Percentiles rank a stretch among this genome's conserved stretches.
Evolutionary conservation across 2,797 vertebrate species (phyloP).

Genomic region (Platyrinchus mystaceus): DNA sequence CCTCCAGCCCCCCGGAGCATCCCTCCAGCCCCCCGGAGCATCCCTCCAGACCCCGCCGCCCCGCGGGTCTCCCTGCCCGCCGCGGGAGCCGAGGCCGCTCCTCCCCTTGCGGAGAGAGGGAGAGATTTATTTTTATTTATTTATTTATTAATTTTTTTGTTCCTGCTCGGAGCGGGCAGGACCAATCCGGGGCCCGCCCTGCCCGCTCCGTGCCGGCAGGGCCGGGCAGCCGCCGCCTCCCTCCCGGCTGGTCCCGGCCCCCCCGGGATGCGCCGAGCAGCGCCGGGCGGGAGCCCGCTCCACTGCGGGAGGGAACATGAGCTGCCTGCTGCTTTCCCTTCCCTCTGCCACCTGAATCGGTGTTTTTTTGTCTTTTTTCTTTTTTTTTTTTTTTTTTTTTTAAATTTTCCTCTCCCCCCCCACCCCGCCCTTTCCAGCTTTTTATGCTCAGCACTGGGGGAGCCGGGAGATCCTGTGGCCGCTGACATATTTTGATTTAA

Average conservation of each 20-base stretch:
- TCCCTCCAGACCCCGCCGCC: neutral
- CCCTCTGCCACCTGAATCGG: neutral
- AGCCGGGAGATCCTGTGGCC: neutral
- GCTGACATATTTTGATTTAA: constrained; percentile 19
- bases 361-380: too few species aligned
- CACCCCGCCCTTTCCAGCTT: neutral
- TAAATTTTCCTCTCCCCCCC: too few species aligned
- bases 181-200: constrained; percentile 60
- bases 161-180: neutral
- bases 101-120: constrained; percentile 70
- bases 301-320: neutral
- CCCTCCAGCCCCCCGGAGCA: neutral
- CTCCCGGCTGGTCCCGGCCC: neutral
- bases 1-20: too few species aligned
- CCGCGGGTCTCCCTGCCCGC: constrained; percentile 32
- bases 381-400: too few species aligned
- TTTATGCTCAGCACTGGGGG: neutral
- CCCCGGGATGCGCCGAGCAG: neutral
- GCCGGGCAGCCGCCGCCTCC: neutral
- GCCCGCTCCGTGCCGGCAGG: neutral
- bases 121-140: neutral
- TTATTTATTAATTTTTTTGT: neutral
- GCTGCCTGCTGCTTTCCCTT: neutral
- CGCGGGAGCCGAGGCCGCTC: constrained; percentile 58
- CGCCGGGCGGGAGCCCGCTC: neutral